Evolutionary conservation across 2,797 vertebrate genomes (phyloP), one percentile per base, ranked within the genome.

Genomic region (Balearica regulorum): DNA sequence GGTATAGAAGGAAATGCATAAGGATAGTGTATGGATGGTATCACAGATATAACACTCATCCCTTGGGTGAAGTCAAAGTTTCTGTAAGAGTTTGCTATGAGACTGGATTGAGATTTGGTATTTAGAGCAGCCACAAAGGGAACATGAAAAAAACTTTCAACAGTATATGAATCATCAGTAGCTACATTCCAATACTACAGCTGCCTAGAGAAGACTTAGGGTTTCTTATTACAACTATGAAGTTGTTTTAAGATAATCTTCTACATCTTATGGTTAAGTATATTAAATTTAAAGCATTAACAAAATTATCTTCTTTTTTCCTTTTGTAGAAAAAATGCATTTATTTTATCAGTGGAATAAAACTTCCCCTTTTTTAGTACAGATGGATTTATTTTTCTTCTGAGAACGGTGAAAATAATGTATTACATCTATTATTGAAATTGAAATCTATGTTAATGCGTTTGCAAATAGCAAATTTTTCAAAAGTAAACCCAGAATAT

Each of bases 51-150:
- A 83, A 49, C 16, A 41, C 75, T 84, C 10, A 26, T 95, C 90
- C 68, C 90, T 62, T 65, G 87, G 39, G 79, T 78, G 35, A 93
- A 84, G 43, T 39, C 37, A 13, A 37, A 89, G 41, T 75, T 96
- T 86, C 78, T 89, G 9, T 39, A 43, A 44, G 58, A 80, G 33
- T 69, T 87, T 83, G n/a, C 72, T 71, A 0, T 88, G 53, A 83
- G 71, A 66, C 18, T 83, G 87, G 64, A 77, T 26, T 75, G 53
- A 83, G 87, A 77, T 93, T 91, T 88, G 15, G 46, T 86, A 21
- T 90, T 94, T 94, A 93, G 57, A 94, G 22, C 20, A 88, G 33
- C 77, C 79, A 77, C 95, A 96, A 93, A 96, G 84, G 60, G 95
- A 95, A 73, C 6, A 25, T 26, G 60, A 83, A 83, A 88, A 94